Evolutionary conservation across 1,140 invertebrate species (phyloP).

Genomic region (Diorhabda elongata): DNA sequence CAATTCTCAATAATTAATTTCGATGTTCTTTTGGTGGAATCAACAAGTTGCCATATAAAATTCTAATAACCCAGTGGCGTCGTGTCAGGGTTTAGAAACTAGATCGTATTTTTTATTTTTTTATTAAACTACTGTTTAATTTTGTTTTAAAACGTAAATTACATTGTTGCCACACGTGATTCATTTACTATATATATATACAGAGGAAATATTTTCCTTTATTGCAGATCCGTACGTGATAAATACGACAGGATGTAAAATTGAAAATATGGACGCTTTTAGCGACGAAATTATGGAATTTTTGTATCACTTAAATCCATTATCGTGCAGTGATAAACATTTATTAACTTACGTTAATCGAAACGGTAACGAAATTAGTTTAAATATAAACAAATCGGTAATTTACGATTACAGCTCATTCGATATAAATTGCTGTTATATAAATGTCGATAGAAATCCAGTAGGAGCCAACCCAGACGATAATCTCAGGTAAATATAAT

Average conservation of each 20-base stretch:
- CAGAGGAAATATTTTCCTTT: neutral
- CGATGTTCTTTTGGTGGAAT: too few species aligned
- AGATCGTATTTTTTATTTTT: too few species aligned
- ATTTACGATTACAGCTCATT: slow-evolving; percentile 12
- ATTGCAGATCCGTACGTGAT: slow-evolving; percentile 52
- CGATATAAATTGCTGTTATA: slow-evolving; percentile 25
- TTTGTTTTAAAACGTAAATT: too few species aligned
- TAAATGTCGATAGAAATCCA: slow-evolving; percentile 11
- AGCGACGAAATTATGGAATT: slow-evolving; percentile 58
- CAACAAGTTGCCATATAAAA: too few species aligned
- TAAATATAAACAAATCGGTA: slow-evolving; percentile 25
- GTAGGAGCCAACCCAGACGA: slow-evolving; percentile 18
- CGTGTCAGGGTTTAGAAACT: too few species aligned
- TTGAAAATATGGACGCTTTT: slow-evolving; percentile 63
- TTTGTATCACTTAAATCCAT: slow-evolving; percentile 54
- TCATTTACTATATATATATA: too few species aligned
- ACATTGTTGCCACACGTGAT: too few species aligned
- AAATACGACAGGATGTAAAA: slow-evolving; percentile 62
- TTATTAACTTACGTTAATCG: slow-evolving; percentile 31
- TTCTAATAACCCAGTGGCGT: too few species aligned
- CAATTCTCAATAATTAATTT: too few species aligned
- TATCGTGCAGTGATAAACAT: slow-evolving; percentile 50
- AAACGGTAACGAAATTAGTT: slow-evolving; percentile 21
- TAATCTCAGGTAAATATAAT: slow-evolving; percentile 20
- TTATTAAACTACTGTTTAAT: too few species aligned